Conservation (phyloP, 37 sponge, comb jelly and placozoan species). For the Bolinopsis microptera region DNA sequence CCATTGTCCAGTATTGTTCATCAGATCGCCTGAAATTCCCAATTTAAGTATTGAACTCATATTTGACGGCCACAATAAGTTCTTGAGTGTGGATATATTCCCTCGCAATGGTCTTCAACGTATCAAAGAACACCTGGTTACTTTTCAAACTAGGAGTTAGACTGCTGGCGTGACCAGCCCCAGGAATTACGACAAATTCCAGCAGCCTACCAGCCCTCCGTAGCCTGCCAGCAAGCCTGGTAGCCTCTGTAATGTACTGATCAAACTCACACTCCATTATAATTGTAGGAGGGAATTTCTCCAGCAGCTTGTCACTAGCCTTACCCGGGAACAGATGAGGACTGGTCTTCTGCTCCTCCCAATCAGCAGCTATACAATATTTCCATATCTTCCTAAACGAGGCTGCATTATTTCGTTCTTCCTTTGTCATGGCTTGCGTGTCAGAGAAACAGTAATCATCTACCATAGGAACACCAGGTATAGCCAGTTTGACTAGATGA, state of each 20-base stretch:
- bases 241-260: slow-evolving; percentile 37
- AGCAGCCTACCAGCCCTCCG: slow-evolving; percentile 24
- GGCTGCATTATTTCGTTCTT: not conserved
- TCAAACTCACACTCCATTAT: slow-evolving; percentile 38
- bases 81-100: not conserved
- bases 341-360: not conserved
- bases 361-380: not conserved
- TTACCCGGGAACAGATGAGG: not conserved
- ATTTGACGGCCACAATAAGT: not conserved
- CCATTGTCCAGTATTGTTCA: too few relatives aligned
- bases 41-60: not conserved
- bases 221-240: not conserved
- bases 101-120: not conserved
- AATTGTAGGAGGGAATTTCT: not conserved
- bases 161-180: slow-evolving; percentile 1
- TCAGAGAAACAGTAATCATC: slow-evolving; percentile 32
- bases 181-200: slow-evolving; percentile 19
- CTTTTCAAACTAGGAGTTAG: not conserved
- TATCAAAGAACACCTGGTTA: not conserved
- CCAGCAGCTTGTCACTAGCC: not conserved
- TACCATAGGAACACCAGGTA: slow-evolving; percentile 10
- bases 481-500: not conserved
- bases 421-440: not conserved
- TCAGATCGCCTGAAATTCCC: too few relatives aligned
- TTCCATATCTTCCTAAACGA: not conserved